Base-by-base conservation (phyloP, 2,113 vertebrate genomes). In the Ardeotis arabs region DNA sequence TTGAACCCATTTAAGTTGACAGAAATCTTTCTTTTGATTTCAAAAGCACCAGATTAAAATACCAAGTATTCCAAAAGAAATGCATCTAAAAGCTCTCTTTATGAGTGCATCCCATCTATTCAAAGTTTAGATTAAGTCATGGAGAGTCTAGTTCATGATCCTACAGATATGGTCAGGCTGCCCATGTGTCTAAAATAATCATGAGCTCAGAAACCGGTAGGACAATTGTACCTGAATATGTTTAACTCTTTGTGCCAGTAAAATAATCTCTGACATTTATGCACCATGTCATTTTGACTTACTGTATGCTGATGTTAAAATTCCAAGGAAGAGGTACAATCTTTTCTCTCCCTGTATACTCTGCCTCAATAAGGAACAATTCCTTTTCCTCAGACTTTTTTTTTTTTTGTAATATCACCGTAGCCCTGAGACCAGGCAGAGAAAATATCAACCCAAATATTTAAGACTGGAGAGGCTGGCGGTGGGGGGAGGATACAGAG, bases 161-260 rank as follows among this genome's bases (percentile, higher is more conserved):
- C 81, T 55, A 59, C 9, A 84, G 45, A 82, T 76, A 44, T 12
- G 31, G 27, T 12, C 24, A 84, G 18, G 69, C 24, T 85, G 41
- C 19, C 8, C 41, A 69, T 18, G 12, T 47, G 12, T 87, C 47
- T 84, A 41, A 96, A 96, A 67, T 27, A 29, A 75, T 49, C 4
- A 0, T 9, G 33, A 37, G 67, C 37, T 88, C 55, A 59, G 41
- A 64, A 16, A 47, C 31, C 27, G 8, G 25, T 18, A 92, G 67
- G 53, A 76, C 87, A 87, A 39, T 44, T 73, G 45, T 25, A 60
- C 41, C 77, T 55, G 18, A 92, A 33, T 92, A 80, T 56, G 52
- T 88, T 96, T 96, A 96, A 96, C 90, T 96, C 87, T 96, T 92
- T 94, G 69, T 76, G 73, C 41, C 81, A 87, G 75, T 94, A 93